A percentile compares a stretch with the other conserved stretches of the same genome.
Conservation (phyloP, 2,797 vertebrate species). For the Argyrosomus regius region DNA sequence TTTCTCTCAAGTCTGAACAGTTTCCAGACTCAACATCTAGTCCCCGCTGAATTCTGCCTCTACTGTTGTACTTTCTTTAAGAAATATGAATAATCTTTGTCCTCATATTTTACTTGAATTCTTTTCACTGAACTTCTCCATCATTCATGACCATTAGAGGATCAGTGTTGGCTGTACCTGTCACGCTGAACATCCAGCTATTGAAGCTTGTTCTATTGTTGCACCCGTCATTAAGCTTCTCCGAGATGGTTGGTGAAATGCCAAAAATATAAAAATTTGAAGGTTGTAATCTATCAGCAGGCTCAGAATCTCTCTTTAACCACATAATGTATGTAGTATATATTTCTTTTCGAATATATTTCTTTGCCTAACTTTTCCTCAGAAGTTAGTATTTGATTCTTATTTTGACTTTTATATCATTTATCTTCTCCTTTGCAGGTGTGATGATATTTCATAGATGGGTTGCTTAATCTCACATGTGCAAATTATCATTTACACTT, state of each 20-base stretch:
- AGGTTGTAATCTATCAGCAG: slow-evolving; percentile 54
- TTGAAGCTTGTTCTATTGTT: slow-evolving; percentile 42
- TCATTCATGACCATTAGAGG: slow-evolving; percentile 43
- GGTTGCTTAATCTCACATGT: slow-evolving; percentile 23
- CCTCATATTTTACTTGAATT: slow-evolving; percentile 32
- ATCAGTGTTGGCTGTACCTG: slow-evolving; percentile 37
- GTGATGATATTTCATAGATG: slow-evolving; percentile 23
- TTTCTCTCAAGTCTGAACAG: slow-evolving; percentile 21
- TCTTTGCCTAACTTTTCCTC: slow-evolving; percentile 10
- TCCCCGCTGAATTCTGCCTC: slow-evolving; percentile 37
- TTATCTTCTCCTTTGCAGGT: slow-evolving; percentile 8
- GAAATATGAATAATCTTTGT: slow-evolving; percentile 24
- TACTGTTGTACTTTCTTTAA: slow-evolving; percentile 25
- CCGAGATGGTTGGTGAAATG: slow-evolving; percentile 46
- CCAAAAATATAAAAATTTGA: slow-evolving; percentile 48
- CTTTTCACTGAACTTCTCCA: slow-evolving; percentile 6
- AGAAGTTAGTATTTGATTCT: slow-evolving; percentile 25
- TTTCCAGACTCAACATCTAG: slow-evolving; percentile 36
- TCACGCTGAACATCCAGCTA: slow-evolving; percentile 43
- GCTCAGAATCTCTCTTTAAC: slow-evolving; percentile 9
- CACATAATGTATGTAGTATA: not conserved
- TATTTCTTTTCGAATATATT: not conserved
- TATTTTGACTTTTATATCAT: slow-evolving; percentile 32
- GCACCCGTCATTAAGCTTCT: slow-evolving; percentile 43
- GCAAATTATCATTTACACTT: slow-evolving; percentile 22